Evolutionary conservation across 2,797 vertebrate species (phyloP).

Genomic region (Taenioides sp.): DNA sequence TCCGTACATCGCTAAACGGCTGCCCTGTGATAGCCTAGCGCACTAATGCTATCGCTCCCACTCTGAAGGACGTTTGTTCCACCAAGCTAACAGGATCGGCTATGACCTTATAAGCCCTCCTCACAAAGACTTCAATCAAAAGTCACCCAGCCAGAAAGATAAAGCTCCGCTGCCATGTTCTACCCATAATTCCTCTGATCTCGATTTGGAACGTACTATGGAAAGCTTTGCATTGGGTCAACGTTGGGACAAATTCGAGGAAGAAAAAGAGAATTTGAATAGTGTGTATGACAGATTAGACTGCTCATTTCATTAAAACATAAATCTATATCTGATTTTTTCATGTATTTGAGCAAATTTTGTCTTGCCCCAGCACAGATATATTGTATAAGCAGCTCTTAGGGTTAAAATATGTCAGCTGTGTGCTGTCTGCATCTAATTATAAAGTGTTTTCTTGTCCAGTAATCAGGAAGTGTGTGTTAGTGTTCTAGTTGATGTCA

Average conservation of each 20-base stretch:
- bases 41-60: conserved; percentile 15
- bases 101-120: conserved; percentile 64
- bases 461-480: too few species aligned
- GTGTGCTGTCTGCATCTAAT: too few species aligned
- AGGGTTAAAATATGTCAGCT: too few species aligned
- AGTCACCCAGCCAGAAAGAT: conserved; percentile 54
- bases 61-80: conserved; percentile 54
- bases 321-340: too few species aligned
- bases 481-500: too few species aligned
- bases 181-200: conserved; percentile 45
- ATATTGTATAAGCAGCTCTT: too few species aligned
- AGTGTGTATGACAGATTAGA: background rate
- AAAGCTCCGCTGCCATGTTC: conserved; percentile 57
- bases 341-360: too few species aligned
- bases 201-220: conserved; percentile 45
- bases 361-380: too few species aligned
- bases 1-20: background rate
- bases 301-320: too few species aligned
- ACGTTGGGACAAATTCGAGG: conserved; percentile 24
- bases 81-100: conserved; percentile 52
- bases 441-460: too few species aligned
- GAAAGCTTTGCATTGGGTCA: conserved; percentile 43
- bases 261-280: conserved; percentile 12
- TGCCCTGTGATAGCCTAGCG: background rate
- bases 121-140: conserved; percentile 60